A percentile compares a stretch with the other conserved stretches of the same genome.
These are phyloP conservation scores for Aphaenogaster ashmeadi DNA, from an alignment of 1,140 invertebrate species.

Conservation along the genomic window DNA sequence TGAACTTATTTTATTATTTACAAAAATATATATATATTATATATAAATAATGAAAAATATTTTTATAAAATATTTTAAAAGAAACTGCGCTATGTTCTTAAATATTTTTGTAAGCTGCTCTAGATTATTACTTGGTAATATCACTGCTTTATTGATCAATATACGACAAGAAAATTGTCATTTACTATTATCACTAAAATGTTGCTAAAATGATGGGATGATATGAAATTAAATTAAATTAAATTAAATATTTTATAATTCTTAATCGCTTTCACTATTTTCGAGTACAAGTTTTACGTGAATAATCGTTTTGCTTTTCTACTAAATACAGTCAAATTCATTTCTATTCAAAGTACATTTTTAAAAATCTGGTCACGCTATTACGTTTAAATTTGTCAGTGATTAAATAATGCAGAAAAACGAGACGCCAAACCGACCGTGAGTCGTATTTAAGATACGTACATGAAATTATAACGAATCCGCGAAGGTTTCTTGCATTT, in stretches of 20 bases:
- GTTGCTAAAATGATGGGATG: too few relatives aligned
- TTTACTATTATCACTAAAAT: neutral
- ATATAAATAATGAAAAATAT: too few relatives aligned
- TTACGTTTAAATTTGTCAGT: conserved; percentile 12
- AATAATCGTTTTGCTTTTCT: neutral
- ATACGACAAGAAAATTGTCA: neutral
- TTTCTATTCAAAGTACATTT: neutral
- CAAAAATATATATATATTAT: neutral
- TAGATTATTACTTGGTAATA: neutral
- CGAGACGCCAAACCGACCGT: conserved; percentile 39
- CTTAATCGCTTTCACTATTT: too few relatives aligned
- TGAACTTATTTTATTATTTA: neutral
- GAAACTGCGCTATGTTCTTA: neutral
- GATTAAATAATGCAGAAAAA: conserved; percentile 1
- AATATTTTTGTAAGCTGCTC: neutral
- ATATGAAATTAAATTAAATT: too few relatives aligned
- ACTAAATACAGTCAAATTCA: neutral
- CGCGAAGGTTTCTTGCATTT: conserved; percentile 46
- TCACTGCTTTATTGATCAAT: neutral
- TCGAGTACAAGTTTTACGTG: neutral
- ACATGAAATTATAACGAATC: conserved; percentile 72
- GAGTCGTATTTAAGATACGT: conserved; percentile 30
- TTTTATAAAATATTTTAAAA: too few relatives aligned
- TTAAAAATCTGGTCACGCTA: neutral
- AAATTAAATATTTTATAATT: too few relatives aligned